phyloP scores from a whole-genome alignment of 2,888 invertebrate species.

The Adelognathus sp. region DNA sequence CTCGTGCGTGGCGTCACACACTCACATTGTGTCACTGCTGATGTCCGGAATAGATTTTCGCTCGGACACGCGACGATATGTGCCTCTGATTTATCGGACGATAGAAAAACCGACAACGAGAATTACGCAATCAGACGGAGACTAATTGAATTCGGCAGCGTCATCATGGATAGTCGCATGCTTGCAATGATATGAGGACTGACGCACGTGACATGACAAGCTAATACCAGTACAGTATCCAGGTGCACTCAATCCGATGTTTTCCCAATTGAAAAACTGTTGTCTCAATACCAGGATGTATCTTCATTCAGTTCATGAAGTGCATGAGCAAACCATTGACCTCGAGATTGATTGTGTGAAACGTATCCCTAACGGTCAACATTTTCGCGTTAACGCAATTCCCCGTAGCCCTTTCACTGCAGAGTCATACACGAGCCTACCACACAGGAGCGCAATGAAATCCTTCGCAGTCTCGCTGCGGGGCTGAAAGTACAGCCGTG shows the following conservation, averaged over 20 bases:
- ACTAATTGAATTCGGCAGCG: not conserved
- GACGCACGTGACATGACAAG: not conserved
- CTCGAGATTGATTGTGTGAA: slow-evolving; percentile 6
- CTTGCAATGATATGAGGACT: not conserved
- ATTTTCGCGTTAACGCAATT: slow-evolving; percentile 54
- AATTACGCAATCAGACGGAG: not conserved
- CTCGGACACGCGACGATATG: not conserved
- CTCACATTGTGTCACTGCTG: slow-evolving; percentile 68
- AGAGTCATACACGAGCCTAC: slow-evolving; percentile 22
- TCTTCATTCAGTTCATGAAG: not conserved
- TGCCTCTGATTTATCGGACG: not conserved
- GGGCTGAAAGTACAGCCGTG: slow-evolving; percentile 33
- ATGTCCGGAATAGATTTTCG: not conserved
- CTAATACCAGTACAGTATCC: too few species aligned
- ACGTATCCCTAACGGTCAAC: slow-evolving; percentile 35
- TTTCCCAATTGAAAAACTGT: slow-evolving; percentile 11
- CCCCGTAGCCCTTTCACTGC: slow-evolving; percentile 49
- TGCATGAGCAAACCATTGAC: not conserved
- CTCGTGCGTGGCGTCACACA: slow-evolving; percentile 60
- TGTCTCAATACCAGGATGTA: not conserved
- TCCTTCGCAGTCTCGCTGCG: slow-evolving; percentile 12
- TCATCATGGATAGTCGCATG: not conserved
- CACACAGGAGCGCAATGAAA: slow-evolving; percentile 19
- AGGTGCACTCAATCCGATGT: slow-evolving; percentile 5
- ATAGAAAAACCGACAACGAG: not conserved